Evolutionary conservation across 2,797 vertebrate species (phyloP).

Genomic region (Poeciliopsis paucimaculata): DNA sequence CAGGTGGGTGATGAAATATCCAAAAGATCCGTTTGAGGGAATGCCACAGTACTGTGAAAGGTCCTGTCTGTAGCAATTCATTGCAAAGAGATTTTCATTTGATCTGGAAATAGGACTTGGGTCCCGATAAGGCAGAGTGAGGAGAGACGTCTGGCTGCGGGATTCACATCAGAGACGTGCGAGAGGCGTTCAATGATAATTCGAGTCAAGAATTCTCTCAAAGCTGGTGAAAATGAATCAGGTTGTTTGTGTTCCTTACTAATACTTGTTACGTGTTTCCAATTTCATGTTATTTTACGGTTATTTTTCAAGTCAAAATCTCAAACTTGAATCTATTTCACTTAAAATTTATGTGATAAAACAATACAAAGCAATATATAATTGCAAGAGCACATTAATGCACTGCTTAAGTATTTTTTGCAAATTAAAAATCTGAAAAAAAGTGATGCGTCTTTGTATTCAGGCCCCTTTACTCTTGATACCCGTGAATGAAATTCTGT

Average conservation of each 20-base stretch:
- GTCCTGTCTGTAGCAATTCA: conserved; percentile 65
- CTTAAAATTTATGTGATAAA: background rate
- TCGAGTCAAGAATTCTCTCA: conserved; percentile 34
- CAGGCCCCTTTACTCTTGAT: background rate
- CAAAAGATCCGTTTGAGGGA: conserved; percentile 55
- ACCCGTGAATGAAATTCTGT: background rate
- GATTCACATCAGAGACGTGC: conserved; percentile 33
- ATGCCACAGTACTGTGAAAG: conserved; percentile 54
- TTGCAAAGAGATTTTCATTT: conserved; percentile 62
- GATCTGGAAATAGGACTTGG: conserved; percentile 55
- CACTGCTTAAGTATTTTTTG: background rate
- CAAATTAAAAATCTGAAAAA: background rate
- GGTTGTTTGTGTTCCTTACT: background rate
- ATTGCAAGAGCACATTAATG: background rate
- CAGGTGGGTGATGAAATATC: conserved; percentile 55
- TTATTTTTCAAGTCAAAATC: background rate
- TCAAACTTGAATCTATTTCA: background rate
- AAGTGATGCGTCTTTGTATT: background rate
- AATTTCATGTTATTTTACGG: background rate
- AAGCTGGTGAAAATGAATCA: conserved; percentile 40
- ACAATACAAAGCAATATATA: background rate
- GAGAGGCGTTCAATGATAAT: conserved; percentile 42
- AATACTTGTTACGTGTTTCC: background rate
- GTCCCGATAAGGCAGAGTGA: conserved; percentile 46
- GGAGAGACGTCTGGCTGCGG: conserved; percentile 60